Base-by-base conservation (phyloP, 1,140 invertebrate genomes). In the Teleopsis dalmanni region DNA sequence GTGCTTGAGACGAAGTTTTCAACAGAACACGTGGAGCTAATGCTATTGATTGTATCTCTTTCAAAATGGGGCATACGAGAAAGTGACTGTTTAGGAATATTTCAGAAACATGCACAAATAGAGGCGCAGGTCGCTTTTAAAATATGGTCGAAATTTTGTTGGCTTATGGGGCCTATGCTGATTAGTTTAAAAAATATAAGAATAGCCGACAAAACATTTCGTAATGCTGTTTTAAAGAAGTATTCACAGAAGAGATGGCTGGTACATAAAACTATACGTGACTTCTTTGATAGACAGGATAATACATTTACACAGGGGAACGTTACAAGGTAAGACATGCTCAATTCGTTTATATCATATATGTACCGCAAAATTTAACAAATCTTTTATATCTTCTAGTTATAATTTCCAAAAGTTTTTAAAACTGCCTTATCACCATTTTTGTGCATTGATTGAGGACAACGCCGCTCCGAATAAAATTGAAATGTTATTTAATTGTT, bases 361-460 rank as follows among this genome's bases (percentile, higher is more conserved):
- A n/a, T n/a, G 10, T 11, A 13, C 5, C 22, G 4, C 11, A 18
- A 36, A 13, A 3, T 44, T 45, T 21, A 14, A 14, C 31, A 31
- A 1, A 34, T 14, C n/a, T 34, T 47, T 45, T 51, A 33, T 48
- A 3, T 53, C 48, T 73, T 73, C 26, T 62, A 83, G 83, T 60
- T 83, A 83, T 65, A 88, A 91, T 68, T 76, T 80, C n/a, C 73
- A 88, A 62, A 87, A 85, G 72, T 73, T 88, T 35, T 85, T 88
- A 69, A 88, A 92, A 72, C 73, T 91, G 35, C 88, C 88, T 44
- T 86, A 81, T 72, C 85, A 89, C 54, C 72, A 67, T 49, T 67
- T 71, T 50, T 66, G 63, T 62, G 57, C 60, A 52, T 58, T 65
- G 31, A 64, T 67, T 51, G 65, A 68, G 56, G 62, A 68, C 26